Conservation (phyloP, 2,113 vertebrate genomes). For the Ophiodon elongatus region DNA sequence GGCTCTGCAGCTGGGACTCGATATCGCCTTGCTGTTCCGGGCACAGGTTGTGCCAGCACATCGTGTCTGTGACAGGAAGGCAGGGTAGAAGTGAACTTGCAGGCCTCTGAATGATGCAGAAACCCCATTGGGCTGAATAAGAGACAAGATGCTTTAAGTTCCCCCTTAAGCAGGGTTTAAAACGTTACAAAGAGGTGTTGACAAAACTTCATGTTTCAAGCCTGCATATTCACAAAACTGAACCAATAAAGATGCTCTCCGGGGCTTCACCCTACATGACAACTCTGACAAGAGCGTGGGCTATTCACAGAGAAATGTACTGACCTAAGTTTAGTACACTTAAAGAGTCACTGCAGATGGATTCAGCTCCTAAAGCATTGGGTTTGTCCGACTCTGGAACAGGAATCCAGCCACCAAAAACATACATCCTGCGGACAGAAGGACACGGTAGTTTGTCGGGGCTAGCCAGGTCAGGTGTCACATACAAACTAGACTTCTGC, state of each 20-base stretch:
- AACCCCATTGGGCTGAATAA: not conserved
- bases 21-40: constrained; percentile 86
- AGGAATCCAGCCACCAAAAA: constrained; percentile 98
- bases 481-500: not conserved
- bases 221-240: not conserved
- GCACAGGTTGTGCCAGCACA: constrained; percentile 89
- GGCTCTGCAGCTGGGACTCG: constrained; percentile 78
- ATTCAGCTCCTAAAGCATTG: constrained; percentile 87
- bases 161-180: not conserved
- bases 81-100: not conserved
- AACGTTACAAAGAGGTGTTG: not conserved
- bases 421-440: constrained; percentile 90
- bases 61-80: constrained; percentile 84
- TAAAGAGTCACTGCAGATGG: constrained; percentile 94
- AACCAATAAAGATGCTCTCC: not conserved
- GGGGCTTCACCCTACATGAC: not conserved
- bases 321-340: constrained; percentile 92
- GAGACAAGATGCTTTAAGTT: not conserved
- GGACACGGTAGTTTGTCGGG: not conserved
- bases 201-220: not conserved
- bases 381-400: constrained; percentile 83
- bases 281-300: not conserved
- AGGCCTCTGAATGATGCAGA: not conserved
- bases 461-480: not conserved
- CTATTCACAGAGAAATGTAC: constrained; percentile 55